These are phyloP conservation scores for Crotalus tigris DNA, from an alignment of 2,113 vertebrate species.

Conservation along the genomic window DNA sequence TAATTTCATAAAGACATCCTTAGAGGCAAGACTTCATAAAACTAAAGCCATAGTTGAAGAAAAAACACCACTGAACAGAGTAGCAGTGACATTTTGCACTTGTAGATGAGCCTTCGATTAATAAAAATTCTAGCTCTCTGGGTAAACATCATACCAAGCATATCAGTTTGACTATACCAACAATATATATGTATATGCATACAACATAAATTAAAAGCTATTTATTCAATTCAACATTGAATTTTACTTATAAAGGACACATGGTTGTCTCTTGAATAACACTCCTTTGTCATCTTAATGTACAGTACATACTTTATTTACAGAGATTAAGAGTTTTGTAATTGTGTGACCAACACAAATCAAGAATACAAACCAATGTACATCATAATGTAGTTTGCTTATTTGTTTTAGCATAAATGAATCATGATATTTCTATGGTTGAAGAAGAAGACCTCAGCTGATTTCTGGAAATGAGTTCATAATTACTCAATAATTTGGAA, in stretches of 20 bases:
- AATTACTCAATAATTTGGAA: slow-evolving; percentile 46
- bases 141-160: neutral
- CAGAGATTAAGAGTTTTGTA: slow-evolving; percentile 49
- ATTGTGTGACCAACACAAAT: slow-evolving; percentile 34
- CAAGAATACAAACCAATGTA: slow-evolving; percentile 37
- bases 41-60: neutral
- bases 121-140: slow-evolving; percentile 26
- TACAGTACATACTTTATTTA: slow-evolving; percentile 36
- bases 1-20: neutral
- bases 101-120: slow-evolving; percentile 23
- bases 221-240: slow-evolving; percentile 25
- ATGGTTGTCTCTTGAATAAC: slow-evolving; percentile 44
- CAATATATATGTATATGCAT: slow-evolving; percentile 8
- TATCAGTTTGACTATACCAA: slow-evolving; percentile 25
- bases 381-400: slow-evolving; percentile 49
- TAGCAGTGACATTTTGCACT: slow-evolving; percentile 16
- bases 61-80: neutral
- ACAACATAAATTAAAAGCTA: slow-evolving; percentile 39
- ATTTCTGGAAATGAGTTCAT: slow-evolving; percentile 55
- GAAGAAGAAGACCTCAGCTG: slow-evolving; percentile 45
- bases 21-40: neutral
- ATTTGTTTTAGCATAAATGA: slow-evolving; percentile 30
- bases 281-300: slow-evolving; percentile 43
- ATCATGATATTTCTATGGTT: slow-evolving; percentile 37
- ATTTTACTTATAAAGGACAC: slow-evolving; percentile 40